Evolutionary conservation across 2,797 vertebrate species (phyloP).

Genomic region (Salarias fasciatus): DNA sequence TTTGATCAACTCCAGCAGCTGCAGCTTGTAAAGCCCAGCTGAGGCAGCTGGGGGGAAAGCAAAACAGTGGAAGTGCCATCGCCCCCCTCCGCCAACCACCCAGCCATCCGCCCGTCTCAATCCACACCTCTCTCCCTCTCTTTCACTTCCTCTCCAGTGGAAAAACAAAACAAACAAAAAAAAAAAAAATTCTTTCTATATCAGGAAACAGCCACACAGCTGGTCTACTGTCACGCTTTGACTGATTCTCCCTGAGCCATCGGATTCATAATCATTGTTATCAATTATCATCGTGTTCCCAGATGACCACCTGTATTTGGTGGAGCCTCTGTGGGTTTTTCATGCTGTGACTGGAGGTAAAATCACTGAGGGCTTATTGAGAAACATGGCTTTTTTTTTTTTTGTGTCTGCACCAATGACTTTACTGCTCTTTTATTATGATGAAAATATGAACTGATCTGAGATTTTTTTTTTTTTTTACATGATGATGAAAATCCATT

Average conservation of each 20-base stretch:
- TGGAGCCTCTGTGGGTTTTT: slow-evolving; percentile 37
- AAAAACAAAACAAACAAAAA: no score
- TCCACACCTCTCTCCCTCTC: slow-evolving; percentile 36
- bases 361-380: slow-evolving; percentile 34
- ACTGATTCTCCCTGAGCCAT: slow-evolving; percentile 52
- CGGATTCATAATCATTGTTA: slow-evolving; percentile 67
- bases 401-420: not conserved
- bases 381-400: slow-evolving; percentile 18
- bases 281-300: slow-evolving; percentile 70
- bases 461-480: no score
- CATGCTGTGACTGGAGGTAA: slow-evolving; percentile 24
- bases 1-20: slow-evolving; percentile 68
- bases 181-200: slow-evolving; percentile 66
- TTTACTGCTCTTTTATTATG: not conserved
- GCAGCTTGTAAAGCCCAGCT: slow-evolving; percentile 68
- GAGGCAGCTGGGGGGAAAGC: slow-evolving; percentile 55
- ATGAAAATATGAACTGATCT: not conserved
- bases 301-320: slow-evolving; percentile 63
- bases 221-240: slow-evolving; percentile 68
- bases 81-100: no score
- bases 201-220: slow-evolving; percentile 68
- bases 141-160: slow-evolving; percentile 43
- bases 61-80: no score
- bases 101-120: not conserved
- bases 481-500: no score